A percentile compares a stretch with the other conserved stretches of the same genome.
Conservation (phyloP, 2,113 vertebrate genomes). For the Morphnarchus princeps region DNA sequence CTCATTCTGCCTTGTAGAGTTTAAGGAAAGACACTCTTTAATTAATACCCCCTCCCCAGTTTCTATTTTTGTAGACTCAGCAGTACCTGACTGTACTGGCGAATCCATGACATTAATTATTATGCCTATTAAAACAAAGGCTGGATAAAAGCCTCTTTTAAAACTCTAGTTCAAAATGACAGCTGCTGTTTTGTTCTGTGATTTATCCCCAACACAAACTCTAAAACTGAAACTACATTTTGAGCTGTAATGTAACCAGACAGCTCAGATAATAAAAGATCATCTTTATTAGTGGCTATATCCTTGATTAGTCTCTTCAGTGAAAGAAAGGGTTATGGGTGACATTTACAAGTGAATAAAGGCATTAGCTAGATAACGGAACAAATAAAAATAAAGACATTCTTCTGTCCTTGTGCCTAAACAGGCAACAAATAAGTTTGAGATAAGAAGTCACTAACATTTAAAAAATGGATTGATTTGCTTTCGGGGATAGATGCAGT, state of each 20-base stretch:
- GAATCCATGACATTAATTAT: background rate
- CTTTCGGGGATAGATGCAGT: background rate
- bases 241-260: background rate
- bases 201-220: background rate
- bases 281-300: conserved; percentile 20
- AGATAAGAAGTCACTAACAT: background rate
- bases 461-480: background rate
- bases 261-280: conserved; percentile 6
- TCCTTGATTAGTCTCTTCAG: conserved; percentile 13
- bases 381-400: background rate
- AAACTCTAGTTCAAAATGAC: background rate
- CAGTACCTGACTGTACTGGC: background rate
- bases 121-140: background rate
- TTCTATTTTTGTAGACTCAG: background rate
- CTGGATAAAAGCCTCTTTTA: background rate
- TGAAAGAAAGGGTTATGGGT: background rate
- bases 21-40: background rate
- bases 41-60: background rate
- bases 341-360: conserved; percentile 7
- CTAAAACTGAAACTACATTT: background rate
- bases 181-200: background rate
- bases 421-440: background rate
- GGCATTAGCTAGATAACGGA: background rate
- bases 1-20: background rate
- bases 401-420: background rate